A percentile compares a stretch with the other conserved stretches of the same genome.
phyloP scores from a whole-genome alignment of 2,888 invertebrate species.

The Noctua janthina region DNA sequence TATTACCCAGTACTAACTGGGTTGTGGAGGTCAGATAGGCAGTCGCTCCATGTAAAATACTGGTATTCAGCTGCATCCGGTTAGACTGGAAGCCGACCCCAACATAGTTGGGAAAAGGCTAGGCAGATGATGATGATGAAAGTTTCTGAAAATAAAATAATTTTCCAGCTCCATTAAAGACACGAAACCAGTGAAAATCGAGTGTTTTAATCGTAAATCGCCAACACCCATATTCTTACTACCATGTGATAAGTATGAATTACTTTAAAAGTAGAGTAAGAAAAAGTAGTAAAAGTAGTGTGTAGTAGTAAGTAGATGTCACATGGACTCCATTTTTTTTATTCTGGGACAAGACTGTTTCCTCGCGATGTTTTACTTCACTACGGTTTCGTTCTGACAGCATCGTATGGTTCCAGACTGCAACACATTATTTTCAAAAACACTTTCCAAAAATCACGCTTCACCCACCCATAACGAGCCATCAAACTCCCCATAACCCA shows the following conservation, averaged over 20 bases:
- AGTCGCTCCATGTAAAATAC: too few relatives aligned
- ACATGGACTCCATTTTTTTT: not conserved
- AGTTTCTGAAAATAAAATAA: not conserved
- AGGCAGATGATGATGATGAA: too few relatives aligned
- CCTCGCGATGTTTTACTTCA: not conserved
- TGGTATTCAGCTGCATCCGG: too few relatives aligned
- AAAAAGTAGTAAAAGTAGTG: too few relatives aligned
- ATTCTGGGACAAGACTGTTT: not conserved
- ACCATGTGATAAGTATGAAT: too few relatives aligned
- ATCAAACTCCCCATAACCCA: constrained; percentile 31
- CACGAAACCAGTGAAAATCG: not conserved
- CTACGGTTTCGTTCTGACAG: not conserved
- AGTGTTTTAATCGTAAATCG: not conserved
- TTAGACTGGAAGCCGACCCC: too few relatives aligned
- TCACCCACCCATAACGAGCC: not conserved
- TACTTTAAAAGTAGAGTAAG: too few relatives aligned
- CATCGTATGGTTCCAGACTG: not conserved
- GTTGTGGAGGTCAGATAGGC: too few relatives aligned
- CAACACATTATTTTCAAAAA: not conserved
- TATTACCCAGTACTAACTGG: too few relatives aligned
- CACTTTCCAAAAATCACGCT: not conserved
- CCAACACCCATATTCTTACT: not conserved
- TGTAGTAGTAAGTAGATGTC: too few relatives aligned
- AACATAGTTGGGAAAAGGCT: too few relatives aligned
- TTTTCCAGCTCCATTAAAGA: not conserved